A percentile compares a stretch with the other conserved stretches of the same genome.
These are phyloP conservation scores for Polia nebulosa DNA, from an alignment of 2,888 invertebrate species.

Conservation along the genomic window DNA sequence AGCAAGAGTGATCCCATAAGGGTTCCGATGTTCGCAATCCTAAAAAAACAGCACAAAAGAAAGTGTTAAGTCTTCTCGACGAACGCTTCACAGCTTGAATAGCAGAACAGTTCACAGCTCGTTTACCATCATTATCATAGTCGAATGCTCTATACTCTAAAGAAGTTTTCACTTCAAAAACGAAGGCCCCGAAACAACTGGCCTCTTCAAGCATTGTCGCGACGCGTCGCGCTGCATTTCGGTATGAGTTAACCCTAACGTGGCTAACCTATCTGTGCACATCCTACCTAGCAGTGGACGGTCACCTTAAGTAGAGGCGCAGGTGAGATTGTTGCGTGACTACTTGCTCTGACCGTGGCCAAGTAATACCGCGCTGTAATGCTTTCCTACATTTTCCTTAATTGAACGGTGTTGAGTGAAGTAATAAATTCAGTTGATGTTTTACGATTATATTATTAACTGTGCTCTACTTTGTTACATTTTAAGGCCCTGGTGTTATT, in stretches of 20 bases:
- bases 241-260: not conserved
- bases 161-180: no score
- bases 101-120: not conserved
- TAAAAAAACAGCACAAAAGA: no score
- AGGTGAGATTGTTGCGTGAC: constrained; percentile 43
- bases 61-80: no score
- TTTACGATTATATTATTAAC: constrained; percentile 2
- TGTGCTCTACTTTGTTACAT: not conserved
- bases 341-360: constrained; percentile 38
- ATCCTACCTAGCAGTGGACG: not conserved
- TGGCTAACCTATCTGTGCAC: not conserved
- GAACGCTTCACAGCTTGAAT: not conserved
- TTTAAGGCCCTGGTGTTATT: not conserved
- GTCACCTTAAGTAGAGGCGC: not conserved
- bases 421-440: not conserved
- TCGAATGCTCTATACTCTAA: no score
- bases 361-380: constrained; percentile 25
- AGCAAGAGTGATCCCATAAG: no score
- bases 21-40: no score
- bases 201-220: no score
- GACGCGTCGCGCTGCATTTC: no score
- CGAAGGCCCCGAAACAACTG: no score
- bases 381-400: constrained; percentile 33
- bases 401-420: constrained; percentile 33
- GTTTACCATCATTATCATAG: not conserved